These are phyloP conservation scores for Ictalurus furcatus DNA, from an alignment of 2,113 vertebrate genomes.

Conservation along the genomic window DNA sequence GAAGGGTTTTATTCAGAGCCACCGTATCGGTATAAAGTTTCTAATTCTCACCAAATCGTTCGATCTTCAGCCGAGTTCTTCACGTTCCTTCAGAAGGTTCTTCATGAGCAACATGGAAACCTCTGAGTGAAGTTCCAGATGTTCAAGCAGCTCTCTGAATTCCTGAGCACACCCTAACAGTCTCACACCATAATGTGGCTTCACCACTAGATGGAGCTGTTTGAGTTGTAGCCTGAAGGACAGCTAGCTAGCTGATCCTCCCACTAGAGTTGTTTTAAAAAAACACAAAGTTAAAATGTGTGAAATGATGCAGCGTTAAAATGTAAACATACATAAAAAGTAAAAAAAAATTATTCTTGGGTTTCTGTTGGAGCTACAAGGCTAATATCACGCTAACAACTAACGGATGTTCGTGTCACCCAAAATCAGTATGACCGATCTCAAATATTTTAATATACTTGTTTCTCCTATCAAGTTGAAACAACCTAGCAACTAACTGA, in stretches of 20 bases:
- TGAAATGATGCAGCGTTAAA: background rate
- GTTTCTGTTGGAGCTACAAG: background rate
- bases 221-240: background rate
- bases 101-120: background rate
- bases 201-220: background rate
- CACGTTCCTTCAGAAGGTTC: background rate
- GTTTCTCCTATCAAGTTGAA: background rate
- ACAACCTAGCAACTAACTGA: background rate
- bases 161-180: background rate
- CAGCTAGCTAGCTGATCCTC: background rate
- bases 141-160: background rate
- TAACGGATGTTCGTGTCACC: background rate
- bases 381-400: background rate
- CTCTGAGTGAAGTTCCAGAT: background rate
- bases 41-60: background rate
- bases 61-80: background rate
- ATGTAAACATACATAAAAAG: too few species aligned
- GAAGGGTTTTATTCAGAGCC: background rate
- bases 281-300: background rate
- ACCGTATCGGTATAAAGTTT: background rate
- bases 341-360: too few species aligned
- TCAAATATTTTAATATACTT: background rate
- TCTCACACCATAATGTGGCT: too few species aligned
- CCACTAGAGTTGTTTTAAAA: background rate
- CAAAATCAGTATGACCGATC: background rate